Conservation (phyloP, 2,888 invertebrate species). For the Mechanitis messenoides region DNA sequence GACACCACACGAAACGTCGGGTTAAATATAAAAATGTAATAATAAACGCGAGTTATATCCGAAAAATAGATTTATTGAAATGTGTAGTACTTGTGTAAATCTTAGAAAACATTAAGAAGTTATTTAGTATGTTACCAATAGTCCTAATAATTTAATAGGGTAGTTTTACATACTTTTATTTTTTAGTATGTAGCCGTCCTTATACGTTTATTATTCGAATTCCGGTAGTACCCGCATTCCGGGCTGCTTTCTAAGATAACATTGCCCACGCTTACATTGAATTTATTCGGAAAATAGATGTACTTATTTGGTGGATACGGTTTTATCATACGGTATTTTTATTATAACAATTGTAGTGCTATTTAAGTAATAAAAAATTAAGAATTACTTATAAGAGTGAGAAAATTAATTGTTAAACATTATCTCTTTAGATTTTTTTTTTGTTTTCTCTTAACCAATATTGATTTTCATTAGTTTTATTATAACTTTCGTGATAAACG, state of each 20-base stretch:
- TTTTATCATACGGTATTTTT: neutral
- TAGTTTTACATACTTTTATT: neutral
- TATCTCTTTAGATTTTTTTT: slow-evolving; percentile 16
- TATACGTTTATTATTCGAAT: slow-evolving; percentile 51
- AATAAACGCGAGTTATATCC: too few relatives aligned
- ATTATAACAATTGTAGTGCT: too few relatives aligned
- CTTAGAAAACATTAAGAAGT: too few relatives aligned
- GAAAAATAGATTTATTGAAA: neutral
- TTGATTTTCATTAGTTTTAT: neutral
- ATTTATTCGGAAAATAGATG: slow-evolving; percentile 34
- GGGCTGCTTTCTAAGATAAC: slow-evolving; percentile 61
- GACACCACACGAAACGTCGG: too few relatives aligned
- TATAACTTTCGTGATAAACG: too few relatives aligned
- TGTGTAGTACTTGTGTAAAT: neutral
- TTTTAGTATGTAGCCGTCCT: slow-evolving; percentile 11
- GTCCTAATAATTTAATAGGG: neutral
- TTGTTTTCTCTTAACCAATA: neutral
- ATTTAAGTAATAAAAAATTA: too few relatives aligned
- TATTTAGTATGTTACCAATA: too few relatives aligned
- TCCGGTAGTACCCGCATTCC: slow-evolving; percentile 65
- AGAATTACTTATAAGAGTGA: too few relatives aligned
- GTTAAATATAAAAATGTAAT: too few relatives aligned
- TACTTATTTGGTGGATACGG: slow-evolving; percentile 29
- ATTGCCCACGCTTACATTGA: slow-evolving; percentile 41
- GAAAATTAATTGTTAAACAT: too few relatives aligned